These are phyloP conservation scores for Anniella stebbinsi DNA, from an alignment of 2,797 vertebrate species.

Conservation along the genomic window DNA sequence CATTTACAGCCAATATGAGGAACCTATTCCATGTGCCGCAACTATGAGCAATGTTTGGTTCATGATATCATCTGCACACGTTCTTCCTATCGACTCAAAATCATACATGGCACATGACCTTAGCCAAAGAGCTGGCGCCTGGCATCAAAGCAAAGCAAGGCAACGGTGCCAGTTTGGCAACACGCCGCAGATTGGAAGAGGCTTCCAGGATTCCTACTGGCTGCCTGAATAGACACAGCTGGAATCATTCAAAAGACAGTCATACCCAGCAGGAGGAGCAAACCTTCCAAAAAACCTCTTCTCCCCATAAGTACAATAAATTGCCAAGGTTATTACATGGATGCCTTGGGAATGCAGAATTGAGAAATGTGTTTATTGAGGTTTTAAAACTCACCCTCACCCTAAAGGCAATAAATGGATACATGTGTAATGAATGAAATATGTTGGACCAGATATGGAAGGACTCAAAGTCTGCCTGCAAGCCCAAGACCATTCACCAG, in stretches of 20 bases:
- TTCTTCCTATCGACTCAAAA: background rate
- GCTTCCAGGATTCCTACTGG: background rate
- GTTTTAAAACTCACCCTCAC: background rate
- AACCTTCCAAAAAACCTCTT: background rate
- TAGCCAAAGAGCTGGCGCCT: conserved; percentile 4
- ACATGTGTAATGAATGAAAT: background rate
- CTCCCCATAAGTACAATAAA: conserved; percentile 1
- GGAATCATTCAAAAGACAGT: conserved; percentile 11
- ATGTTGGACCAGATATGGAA: background rate
- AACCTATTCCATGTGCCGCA: background rate
- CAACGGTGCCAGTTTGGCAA: conserved; percentile 29
- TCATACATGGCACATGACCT: background rate
- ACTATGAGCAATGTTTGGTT: background rate
- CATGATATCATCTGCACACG: background rate
- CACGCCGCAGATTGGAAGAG: background rate
- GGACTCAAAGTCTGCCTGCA: background rate
- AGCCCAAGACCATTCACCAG: background rate
- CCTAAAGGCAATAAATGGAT: background rate
- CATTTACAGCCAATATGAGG: background rate
- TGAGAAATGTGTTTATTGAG: background rate
- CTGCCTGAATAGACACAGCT: background rate
- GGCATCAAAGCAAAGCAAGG: background rate
- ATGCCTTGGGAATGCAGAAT: background rate
- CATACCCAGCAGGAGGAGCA: conserved; percentile 5
- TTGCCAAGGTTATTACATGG: background rate